These are phyloP conservation scores for Remorina albescens DNA, from an alignment of 2,797 vertebrate genomes.

Conservation along the genomic window DNA sequence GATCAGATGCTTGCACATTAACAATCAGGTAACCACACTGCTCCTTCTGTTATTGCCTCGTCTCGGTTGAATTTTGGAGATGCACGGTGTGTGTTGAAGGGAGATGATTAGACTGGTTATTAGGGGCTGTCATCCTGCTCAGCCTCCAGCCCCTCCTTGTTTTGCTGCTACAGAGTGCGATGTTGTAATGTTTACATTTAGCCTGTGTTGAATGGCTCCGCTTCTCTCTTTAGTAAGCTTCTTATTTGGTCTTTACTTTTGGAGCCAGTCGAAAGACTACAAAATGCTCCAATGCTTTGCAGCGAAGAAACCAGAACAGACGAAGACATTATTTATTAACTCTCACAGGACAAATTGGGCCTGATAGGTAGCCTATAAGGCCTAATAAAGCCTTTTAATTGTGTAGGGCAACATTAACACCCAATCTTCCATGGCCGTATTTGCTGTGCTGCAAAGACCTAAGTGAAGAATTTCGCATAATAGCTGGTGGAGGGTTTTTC, in stretches of 20 bases:
- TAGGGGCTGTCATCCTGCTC: constrained; percentile 76
- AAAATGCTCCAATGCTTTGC: neutral
- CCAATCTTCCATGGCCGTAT: neutral
- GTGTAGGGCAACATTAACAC: constrained; percentile 23
- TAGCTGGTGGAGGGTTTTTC: constrained; percentile 20
- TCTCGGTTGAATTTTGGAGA: constrained; percentile 33
- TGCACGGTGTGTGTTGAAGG: constrained; percentile 46
- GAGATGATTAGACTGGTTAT: constrained; percentile 57
- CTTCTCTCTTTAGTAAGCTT: constrained; percentile 25
- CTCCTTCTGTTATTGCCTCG: constrained; percentile 39
- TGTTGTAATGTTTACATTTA: constrained; percentile 86
- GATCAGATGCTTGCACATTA: constrained; percentile 83
- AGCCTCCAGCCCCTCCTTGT: constrained; percentile 86
- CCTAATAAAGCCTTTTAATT: constrained; percentile 25
- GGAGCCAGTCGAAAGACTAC: constrained; percentile 6
- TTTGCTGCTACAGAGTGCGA: constrained; percentile 79
- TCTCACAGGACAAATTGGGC: constrained; percentile 53
- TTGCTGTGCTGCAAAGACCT: neutral
- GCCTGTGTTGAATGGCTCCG: constrained; percentile 59
- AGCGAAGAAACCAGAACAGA: constrained; percentile 28
- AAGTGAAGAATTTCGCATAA: constrained; percentile 1
- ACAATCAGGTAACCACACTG: constrained; percentile 85
- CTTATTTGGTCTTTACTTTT: constrained; percentile 3
- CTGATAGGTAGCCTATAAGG: constrained; percentile 26
- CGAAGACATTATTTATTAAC: constrained; percentile 48